Base-by-base conservation (phyloP, 1,140 invertebrate species). In the Drosophila ohnishii region DNA sequence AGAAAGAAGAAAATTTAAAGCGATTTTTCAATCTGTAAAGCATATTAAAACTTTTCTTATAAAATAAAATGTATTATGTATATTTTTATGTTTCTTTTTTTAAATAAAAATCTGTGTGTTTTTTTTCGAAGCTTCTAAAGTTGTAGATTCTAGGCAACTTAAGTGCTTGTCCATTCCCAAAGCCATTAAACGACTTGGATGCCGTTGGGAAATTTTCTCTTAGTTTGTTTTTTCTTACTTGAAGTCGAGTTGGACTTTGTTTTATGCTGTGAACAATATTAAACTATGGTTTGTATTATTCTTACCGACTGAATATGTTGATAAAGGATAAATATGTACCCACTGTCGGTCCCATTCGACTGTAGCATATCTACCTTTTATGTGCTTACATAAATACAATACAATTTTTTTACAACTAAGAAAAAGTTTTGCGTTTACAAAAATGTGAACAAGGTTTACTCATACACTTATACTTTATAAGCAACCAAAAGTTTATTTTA, bases 121-220 rank as follows among this genome's bases (percentile, higher is more conserved):
- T 47, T 14, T 47, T 47, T 3, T 2, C 5, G 1, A n/a, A n/a
- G 13, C 25, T 16, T 16, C n/a, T 2, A 16, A 16, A 16, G 2
- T 51, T n/a, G 4, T 51, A 16, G 30, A 42, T 42, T 30, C 2
- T 30, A 7, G n/a, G 6, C 37, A 28, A 13, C 22, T 57, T 57
- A 10, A 57, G 22, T 16, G n/a, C 37, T 10, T 5, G 14, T 19
- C 3, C 9, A 5, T 40, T 9, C 25, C 28, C n/a, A 16, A 16
- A 16, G 47, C 40, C 2, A 19, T 59, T 45, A 45, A 22, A 34
- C 1, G 14, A 5, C 58, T 32, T 25, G 11, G 11, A 19, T 13
- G n/a, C 16, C 39, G 35, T 2, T 14, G 14, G 34, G 48, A 22
- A 16, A 40, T 55, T 39, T 51, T 73, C 22, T 50, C 55, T 59